Percentiles rank a stretch among this genome's conserved stretches.
phyloP scores from a whole-genome alignment of 2,113 vertebrate species.

The Onychostoma macrolepis region DNA sequence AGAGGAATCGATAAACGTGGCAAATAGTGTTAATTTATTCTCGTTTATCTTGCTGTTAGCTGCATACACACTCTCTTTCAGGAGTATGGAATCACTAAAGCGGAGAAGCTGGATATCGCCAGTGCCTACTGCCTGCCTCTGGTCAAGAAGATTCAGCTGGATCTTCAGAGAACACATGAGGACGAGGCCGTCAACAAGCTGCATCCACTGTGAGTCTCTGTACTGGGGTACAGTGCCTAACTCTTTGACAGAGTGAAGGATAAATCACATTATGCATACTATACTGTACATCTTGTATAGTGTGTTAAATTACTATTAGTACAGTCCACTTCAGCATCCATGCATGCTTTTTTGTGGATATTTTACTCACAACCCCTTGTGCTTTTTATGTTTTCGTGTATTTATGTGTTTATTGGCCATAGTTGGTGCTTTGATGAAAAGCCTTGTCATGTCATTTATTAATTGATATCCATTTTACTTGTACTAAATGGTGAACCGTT shows the following conservation, averaged over 20 bases:
- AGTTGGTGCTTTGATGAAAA: not conserved
- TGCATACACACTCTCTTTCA: constrained; percentile 57
- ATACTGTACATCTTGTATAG: not conserved
- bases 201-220: constrained; percentile 85
- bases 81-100: constrained; percentile 94
- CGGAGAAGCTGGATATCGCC: constrained; percentile 95
- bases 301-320: not conserved
- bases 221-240: not conserved
- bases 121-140: constrained; percentile 95
- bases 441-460: not conserved
- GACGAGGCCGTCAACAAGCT: constrained; percentile 98
- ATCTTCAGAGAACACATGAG: constrained; percentile 96
- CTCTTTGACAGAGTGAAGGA: not conserved
- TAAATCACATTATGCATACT: not conserved
- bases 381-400: not conserved
- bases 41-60: not conserved
- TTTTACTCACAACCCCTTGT: not conserved
- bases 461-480: not conserved
- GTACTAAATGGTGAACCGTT: not conserved
- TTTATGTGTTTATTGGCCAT: not conserved
- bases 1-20: not conserved
- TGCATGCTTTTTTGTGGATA: not conserved
- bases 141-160: constrained; percentile 94
- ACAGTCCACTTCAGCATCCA: not conserved
- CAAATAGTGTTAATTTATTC: not conserved